Evolutionary conservation across 2,888 invertebrate species (phyloP), one percentile per base, ranked within the genome.

Genomic region (Allolobophora icterica): DNA sequence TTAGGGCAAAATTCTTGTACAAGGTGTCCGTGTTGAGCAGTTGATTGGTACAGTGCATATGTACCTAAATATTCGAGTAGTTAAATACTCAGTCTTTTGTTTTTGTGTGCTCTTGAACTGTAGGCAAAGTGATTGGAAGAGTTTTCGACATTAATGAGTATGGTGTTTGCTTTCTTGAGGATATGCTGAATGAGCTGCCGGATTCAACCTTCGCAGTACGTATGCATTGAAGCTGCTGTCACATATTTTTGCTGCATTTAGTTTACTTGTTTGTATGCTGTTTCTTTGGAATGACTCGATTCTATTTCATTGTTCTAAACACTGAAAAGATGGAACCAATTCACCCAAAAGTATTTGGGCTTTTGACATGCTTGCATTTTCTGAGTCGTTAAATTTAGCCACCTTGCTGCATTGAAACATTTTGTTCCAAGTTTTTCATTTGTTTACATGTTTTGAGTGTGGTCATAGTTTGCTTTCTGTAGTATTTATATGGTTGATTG

Each of bases 141-240:
- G 95, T 95, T 8, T 97, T 97, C 96, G 97, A 97, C 93, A 96
- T 98, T 0, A 97, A 97, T 0, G 98, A 98, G 94, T 99, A 98
- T 94, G 98, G 98, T 0, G 97, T 98, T 19, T 98, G 98, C 94
- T 94, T 93, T 90, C 89, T 95, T 35, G 96, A 96, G 38, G 99
- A 99, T 95, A 96, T 99, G 91, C 92, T 96, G 21, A 92, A 93
- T 89, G 96, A 96, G 91, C 92, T 96, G 8, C 94, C 95, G 0
- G 94, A 95, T 40, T 94, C 94, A 33, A 94, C 94, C 21, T 93
- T 95, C 21, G 93, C 94, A 91, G 95, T 95, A 45, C 19, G 89
- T 38, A 33, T 21, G 11, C 13, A 13, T 15, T 33, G 30, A 13
- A 17, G 71, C 3, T 24, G 24, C 21, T n/a, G 8, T n/a, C 30